Evolutionary conservation across 1,140 invertebrate species (phyloP), one percentile per base, ranked within the genome.

Genomic region (Leptinotarsa texana): DNA sequence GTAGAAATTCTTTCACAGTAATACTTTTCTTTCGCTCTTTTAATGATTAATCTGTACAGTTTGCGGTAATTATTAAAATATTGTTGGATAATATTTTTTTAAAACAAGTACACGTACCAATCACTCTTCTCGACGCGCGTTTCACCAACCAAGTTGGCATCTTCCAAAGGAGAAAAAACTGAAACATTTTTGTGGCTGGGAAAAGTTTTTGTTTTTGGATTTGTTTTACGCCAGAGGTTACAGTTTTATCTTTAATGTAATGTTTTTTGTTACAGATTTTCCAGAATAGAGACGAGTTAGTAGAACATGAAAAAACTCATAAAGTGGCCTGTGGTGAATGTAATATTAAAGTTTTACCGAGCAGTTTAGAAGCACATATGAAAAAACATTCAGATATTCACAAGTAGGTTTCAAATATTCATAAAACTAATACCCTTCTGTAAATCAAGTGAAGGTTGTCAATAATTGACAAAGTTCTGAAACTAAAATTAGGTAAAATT

Each of bases 321-420:
- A 71, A 66, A 61, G 47, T 77, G 15, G 17, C 68, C 17, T 77
- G 75, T 68, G 61, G 62, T 21, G 67, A 74, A 71, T 77, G 75
- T 47, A 27, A 74, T 2, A 33, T 67, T 4, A 47, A 71, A 61
- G 72, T 77, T 13, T 72, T 74, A 61, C 75, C 75, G 4, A 77
- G 69, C 22, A 77, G 75, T 63, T 61, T 77, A 21, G 47, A 49
- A 17, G 75, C 75, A 17, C 75, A 77, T 63, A 57, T 67, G 22
- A 62, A 71, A 13, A 77, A 71, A 21, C 75, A 77, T 47, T 71
- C 75, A 13, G 75, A 77, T 77, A 57, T 74, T 42, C 47, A 74
- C 65, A 77, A 74, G 75, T 77, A 72, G 71, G 75, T 72, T 42
- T 42, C 33, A 42, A 11, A 42, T 42, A 42, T 42, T 42, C 8